Evolutionary conservation across 2,888 invertebrate species (phyloP), one percentile per base, ranked within the genome.

Genomic region (Andrena fulva): DNA sequence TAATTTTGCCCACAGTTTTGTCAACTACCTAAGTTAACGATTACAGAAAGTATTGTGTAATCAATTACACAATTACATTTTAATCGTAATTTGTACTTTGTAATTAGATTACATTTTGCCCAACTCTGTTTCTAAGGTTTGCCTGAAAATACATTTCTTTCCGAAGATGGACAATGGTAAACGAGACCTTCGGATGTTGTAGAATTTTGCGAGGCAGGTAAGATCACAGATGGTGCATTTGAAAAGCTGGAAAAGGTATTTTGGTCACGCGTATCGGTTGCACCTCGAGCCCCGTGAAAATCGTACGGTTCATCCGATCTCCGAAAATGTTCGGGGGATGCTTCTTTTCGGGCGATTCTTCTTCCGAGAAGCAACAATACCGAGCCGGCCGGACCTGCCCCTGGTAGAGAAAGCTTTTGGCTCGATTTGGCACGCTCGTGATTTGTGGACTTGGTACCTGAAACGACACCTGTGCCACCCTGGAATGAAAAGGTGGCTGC

Each of bases 211-310:
- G 24, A 48, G 27, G 8, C 56, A 59, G 27, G 56, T 59, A 56
- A 10, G 59, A 69, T 69, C 35, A 35, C 69, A 10, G 10, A 1
- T 29, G 16, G 66, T 35, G 33, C 33, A 20, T 29, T 20, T 12
- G 27, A 52, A 60, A 77, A 29, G 56, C 33, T 33, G 7, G n/a
- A 5, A 56, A n/a, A n/a, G 27, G 16, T 56, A 52, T 77, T 42
- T 42, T 79, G 59, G 77, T 77, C 70, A 70, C 79, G 64, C n/a
- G 42, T 77, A 79, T 77, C 70, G 48, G 62, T 77, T 12, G 79
- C 69, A 48, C 48, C 60, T 60, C 29, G 59, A 20, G 7, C 50
- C 27, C 12, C 29, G 68, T 27, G 64, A 52, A 67, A 71, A 77
- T 62, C 12, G 10, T 27, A 50, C 56, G 31, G 20, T 27, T 54